Evolutionary conservation across 1,140 invertebrate species (phyloP).

Genomic region (Trachymyrmex septentrionalis): DNA sequence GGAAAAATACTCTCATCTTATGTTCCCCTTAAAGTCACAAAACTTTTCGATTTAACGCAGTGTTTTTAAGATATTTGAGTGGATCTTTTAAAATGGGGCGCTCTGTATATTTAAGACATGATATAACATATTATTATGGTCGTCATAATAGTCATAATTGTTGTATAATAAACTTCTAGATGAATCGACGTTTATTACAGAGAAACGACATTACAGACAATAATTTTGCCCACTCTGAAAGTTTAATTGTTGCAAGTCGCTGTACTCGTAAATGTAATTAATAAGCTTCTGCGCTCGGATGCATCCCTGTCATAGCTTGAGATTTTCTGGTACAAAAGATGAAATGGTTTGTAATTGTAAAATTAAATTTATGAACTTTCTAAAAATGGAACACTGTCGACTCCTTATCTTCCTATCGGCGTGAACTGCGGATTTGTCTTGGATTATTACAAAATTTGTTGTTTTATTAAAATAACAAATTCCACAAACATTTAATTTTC

Average conservation of each 20-base stretch:
- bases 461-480: constrained; percentile 28
- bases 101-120: background rate
- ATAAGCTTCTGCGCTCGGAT: constrained; percentile 34
- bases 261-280: constrained; percentile 30
- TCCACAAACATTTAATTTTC: background rate
- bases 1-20: no score
- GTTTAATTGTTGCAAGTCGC: constrained; percentile 52
- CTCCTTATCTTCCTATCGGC: constrained; percentile 20
- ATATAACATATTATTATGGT: background rate
- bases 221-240: constrained; percentile 26
- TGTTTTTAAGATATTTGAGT: no score
- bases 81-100: no score
- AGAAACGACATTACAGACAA: background rate
- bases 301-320: constrained; percentile 15
- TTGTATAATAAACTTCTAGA: background rate
- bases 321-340: constrained; percentile 32
- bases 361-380: constrained; percentile 47
- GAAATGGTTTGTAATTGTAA: constrained; percentile 44
- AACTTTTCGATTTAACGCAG: no score
- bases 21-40: no score
- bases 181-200: constrained; percentile 17
- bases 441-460: background rate
- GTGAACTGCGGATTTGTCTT: constrained; percentile 9
- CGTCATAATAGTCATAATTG: constrained; percentile 19
- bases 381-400: constrained; percentile 22